phyloP scores from a whole-genome alignment of 2,888 invertebrate species.

The Orthonychiurus folsomi region DNA sequence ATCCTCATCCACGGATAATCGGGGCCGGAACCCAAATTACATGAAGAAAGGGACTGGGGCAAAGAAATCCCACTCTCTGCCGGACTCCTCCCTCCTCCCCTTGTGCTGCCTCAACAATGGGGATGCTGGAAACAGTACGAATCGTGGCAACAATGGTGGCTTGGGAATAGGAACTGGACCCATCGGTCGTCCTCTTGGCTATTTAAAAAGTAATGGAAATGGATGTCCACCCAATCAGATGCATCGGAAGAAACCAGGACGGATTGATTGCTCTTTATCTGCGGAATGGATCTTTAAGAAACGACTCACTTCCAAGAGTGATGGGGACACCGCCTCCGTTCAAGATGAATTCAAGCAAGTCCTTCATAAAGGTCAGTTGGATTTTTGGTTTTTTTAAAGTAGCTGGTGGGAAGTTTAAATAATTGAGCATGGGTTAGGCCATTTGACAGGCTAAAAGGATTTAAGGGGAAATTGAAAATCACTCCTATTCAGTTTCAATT shows the following conservation, averaged over 20 bases:
- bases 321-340: slow-evolving; percentile 21
- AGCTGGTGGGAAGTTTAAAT: not conserved
- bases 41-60: slow-evolving; percentile 8
- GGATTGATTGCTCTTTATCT: slow-evolving; percentile 24
- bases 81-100: slow-evolving; percentile 32
- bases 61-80: slow-evolving; percentile 37
- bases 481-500: no score
- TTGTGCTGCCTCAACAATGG: slow-evolving; percentile 29
- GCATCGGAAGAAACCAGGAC: not conserved
- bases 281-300: slow-evolving; percentile 38
- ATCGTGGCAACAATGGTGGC: not conserved
- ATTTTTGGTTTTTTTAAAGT: not conserved
- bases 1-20: slow-evolving; percentile 2
- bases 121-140: not conserved
- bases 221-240: not conserved
- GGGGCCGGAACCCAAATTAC: slow-evolving; percentile 15
- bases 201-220: no score
- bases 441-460: no score
- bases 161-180: not conserved
- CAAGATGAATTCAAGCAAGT: not conserved
- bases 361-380: not conserved
- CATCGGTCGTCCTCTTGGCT: not conserved
- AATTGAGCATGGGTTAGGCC: no score
- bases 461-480: no score
- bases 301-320: slow-evolving; percentile 35